phyloP scores from a whole-genome alignment of 1,140 invertebrate species.

The Acromyrmex echinatior region DNA sequence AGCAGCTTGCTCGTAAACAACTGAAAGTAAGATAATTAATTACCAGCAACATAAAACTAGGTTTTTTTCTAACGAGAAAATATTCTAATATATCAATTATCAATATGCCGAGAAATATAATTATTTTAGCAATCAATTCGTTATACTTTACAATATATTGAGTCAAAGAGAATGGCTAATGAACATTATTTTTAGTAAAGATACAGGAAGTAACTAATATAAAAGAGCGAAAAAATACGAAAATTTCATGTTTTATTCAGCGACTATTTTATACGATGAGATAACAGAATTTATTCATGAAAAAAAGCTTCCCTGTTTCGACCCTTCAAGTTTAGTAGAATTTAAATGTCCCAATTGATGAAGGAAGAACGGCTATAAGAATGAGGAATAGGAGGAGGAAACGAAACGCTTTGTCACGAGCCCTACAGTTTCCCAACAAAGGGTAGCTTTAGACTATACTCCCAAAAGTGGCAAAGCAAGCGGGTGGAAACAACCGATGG shows the following conservation, averaged over 20 bases:
- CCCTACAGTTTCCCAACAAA: neutral
- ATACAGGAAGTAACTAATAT: neutral
- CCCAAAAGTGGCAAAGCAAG: neutral
- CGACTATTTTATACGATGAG: neutral
- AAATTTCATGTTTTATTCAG: neutral
- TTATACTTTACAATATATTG: neutral
- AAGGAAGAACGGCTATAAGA: neutral
- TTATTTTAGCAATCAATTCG: neutral
- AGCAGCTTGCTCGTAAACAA: conserved; percentile 8
- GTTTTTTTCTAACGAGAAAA: conserved; percentile 1
- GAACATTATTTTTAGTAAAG: neutral
- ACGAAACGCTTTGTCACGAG: neutral
- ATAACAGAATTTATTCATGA: neutral
- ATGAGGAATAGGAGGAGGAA: neutral
- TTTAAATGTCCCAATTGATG: conserved; percentile 26
- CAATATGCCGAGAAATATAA: neutral
- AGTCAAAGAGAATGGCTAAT: neutral
- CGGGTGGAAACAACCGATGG: conserved; percentile 13
- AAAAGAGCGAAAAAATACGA: neutral
- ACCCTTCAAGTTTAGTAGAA: conserved; percentile 3
- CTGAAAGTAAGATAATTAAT: conserved; percentile 40
- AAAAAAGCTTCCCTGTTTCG: neutral
- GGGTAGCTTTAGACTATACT: neutral
- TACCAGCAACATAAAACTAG: conserved; percentile 7
- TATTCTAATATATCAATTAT: neutral